Evolutionary conservation across 2,797 vertebrate species (phyloP).

Genomic region (Fundulus diaphanus): DNA sequence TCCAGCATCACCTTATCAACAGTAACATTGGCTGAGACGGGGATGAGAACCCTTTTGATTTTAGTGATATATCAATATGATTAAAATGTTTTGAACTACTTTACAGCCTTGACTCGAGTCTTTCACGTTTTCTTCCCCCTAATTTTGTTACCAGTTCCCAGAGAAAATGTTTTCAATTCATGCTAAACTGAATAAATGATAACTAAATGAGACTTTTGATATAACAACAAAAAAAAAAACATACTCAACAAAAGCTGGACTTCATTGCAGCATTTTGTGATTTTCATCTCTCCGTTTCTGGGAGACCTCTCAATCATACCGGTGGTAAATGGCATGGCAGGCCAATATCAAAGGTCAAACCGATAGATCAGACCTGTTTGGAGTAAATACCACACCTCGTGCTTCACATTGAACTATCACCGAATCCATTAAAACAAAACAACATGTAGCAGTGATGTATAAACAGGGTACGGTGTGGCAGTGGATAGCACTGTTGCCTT

Average conservation of each 20-base stretch:
- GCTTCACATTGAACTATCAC: constrained; percentile 46
- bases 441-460: constrained; percentile 40
- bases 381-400: constrained; percentile 58
- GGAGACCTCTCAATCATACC: constrained; percentile 50
- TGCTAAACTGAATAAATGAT: neutral
- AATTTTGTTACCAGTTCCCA: neutral
- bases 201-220: neutral
- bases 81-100: neutral
- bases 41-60: neutral
- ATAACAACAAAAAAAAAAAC: constrained; percentile 10
- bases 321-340: constrained; percentile 56
- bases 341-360: constrained; percentile 65
- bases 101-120: neutral
- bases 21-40: neutral
- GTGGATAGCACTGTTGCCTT: too few species aligned
- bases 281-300: constrained; percentile 38
- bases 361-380: constrained; percentile 57
- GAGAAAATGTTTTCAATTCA: neutral
- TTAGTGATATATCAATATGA: neutral
- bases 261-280: constrained; percentile 21
- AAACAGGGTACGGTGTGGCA: constrained; percentile 19
- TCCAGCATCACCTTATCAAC: neutral
- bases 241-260: constrained; percentile 18
- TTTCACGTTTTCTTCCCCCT: neutral
- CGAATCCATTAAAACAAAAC: constrained; percentile 45